Conservation (phyloP, 2,888 invertebrate genomes). For the Trichacis sp. region DNA sequence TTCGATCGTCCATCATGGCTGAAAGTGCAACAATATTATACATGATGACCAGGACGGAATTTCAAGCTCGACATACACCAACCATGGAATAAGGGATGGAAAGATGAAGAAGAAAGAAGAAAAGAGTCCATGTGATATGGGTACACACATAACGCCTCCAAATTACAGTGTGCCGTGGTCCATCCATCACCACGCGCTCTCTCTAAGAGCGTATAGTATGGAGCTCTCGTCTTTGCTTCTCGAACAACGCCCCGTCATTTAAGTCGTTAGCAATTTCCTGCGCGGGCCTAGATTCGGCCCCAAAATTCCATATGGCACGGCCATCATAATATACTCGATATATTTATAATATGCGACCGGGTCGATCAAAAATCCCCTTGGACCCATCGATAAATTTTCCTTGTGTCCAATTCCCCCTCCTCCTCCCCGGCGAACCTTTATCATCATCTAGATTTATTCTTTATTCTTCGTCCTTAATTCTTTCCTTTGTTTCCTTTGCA, state of each 20-base stretch:
- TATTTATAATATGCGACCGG: slow-evolving; percentile 51
- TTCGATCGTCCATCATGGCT: slow-evolving; percentile 67
- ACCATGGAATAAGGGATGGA: slow-evolving; percentile 5
- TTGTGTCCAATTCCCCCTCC: background rate
- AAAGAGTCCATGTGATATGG: slow-evolving; percentile 48
- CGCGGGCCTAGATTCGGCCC: slow-evolving; percentile 63
- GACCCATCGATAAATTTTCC: slow-evolving; percentile 51
- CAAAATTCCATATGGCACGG: slow-evolving; percentile 67
- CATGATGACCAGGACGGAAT: too few species aligned
- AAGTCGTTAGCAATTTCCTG: slow-evolving; percentile 70
- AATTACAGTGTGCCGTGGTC: slow-evolving; percentile 65
- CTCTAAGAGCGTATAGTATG: too few species aligned
- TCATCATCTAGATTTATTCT: too few species aligned
- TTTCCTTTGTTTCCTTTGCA: background rate
- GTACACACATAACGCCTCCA: slow-evolving; percentile 65
- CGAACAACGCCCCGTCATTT: slow-evolving; percentile 65
- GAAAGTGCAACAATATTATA: too few species aligned
- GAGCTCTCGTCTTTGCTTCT: too few species aligned
- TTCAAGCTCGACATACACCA: too few species aligned
- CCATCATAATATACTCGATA: slow-evolving; percentile 54
- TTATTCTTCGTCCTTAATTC: slow-evolving; percentile 14
- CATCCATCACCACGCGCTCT: slow-evolving; percentile 66
- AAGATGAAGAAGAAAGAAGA: too few species aligned
- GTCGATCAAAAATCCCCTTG: slow-evolving; percentile 45
- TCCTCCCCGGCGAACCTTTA: slow-evolving; percentile 1